phyloP scores from a whole-genome alignment of 2,888 invertebrate genomes.

The Hypena proboscidalis region DNA sequence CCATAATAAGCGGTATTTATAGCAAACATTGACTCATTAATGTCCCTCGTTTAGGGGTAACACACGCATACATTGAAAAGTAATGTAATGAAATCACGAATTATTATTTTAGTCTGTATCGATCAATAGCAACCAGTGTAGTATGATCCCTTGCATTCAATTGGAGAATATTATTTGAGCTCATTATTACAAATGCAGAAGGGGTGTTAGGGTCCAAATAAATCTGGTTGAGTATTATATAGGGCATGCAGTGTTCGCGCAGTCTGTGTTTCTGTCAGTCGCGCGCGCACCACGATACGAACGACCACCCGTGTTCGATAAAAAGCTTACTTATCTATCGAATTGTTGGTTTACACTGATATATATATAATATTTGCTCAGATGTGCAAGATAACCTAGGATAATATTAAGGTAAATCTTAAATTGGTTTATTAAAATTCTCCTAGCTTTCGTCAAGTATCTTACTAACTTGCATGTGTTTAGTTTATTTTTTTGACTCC shows the following conservation, averaged over 20 bases:
- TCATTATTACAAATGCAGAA: constrained; percentile 26
- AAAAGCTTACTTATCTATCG: constrained; percentile 59
- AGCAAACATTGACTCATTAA: constrained; percentile 56
- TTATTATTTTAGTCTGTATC: constrained; percentile 60
- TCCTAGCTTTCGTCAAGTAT: too few species aligned
- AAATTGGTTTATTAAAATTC: too few species aligned
- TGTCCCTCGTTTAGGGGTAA: constrained; percentile 61
- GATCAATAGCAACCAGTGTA: constrained; percentile 62
- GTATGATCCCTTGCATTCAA: constrained; percentile 55
- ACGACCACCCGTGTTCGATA: constrained; percentile 70
- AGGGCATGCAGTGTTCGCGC: constrained; percentile 48
- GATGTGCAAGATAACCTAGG: constrained; percentile 49
- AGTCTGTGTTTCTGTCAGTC: constrained; percentile 48
- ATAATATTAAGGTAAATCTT: too few species aligned
- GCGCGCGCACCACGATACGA: constrained; percentile 58
- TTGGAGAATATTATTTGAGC: constrained; percentile 42
- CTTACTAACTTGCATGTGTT: too few species aligned
- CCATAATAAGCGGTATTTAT: constrained; percentile 50
- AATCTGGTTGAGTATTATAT: constrained; percentile 48
- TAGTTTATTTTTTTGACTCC: too few species aligned
- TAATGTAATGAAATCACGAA: constrained; percentile 66
- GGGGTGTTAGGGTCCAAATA: constrained; percentile 54
- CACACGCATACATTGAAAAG: constrained; percentile 59
- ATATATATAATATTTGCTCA: constrained; percentile 60
- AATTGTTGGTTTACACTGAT: constrained; percentile 54